Base-by-base conservation (phyloP, 2,888 invertebrate species). In the Pheosia gnoma region DNA sequence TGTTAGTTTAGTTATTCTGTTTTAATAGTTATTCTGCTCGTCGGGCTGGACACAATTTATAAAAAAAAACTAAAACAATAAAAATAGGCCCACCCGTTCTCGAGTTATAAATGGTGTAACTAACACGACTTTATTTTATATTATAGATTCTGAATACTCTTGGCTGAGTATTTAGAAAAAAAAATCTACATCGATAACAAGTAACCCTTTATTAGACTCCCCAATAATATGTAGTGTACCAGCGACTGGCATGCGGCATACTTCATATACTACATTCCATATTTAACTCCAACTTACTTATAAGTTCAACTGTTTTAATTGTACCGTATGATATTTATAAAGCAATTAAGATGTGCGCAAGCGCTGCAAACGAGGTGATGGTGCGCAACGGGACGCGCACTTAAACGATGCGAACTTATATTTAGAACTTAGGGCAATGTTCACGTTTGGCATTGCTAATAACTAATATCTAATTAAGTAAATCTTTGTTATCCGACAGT, bases 281-380 rank as follows among this genome's bases (percentile, higher is more conserved):
- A 47, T n/a, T 47, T 47, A 47, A n/a, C 1, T 11, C n/a, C 5
- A 11, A 4, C 5, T 5, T 41, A 9, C 3, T 8, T 43, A 9
- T 43, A 9, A 3, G 3, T 43, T 7, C 9, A 47, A 11, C n/a
- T 11, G 4, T 47, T 51, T 51, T 25, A 51, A 51, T 51, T 25
- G 51, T 51, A 51, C 25, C 13, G 10, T 9, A 8, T 10, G 36
- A 9, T 53, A 53, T 53, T 53, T 53, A 53, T 53, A 53, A 36
- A 53, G 53, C 11, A 53, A 53, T 53, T 53, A 53, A 25, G 53
- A 51, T 53, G 36, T 11, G 53, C 53, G 37, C 53, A 4, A 11
- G 53, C 53, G 53, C 53, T 37, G 36, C 53, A 11, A 37, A 51
- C 51, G 53, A 53, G 53, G 53, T 25, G 53, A 53, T 37, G 53